These are phyloP conservation scores for Hydropotes inermis DNA, from an alignment of 2,113 vertebrate genomes.

Conservation along the genomic window DNA sequence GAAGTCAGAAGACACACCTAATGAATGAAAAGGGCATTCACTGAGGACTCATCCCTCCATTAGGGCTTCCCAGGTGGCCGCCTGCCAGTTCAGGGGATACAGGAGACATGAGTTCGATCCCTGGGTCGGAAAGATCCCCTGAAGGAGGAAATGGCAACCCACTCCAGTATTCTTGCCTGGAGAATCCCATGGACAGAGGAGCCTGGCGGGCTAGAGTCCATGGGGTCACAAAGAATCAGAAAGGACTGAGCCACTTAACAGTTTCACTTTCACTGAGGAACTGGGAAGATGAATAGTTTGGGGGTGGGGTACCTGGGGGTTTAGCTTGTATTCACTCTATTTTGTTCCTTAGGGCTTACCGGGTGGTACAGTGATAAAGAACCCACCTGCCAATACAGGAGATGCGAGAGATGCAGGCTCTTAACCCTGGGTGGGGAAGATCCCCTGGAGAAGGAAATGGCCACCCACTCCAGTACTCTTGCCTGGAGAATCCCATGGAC, in stretches of 20 bases:
- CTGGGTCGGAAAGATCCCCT: not conserved
- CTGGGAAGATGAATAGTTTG: rapidly evolving
- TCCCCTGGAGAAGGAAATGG: not conserved
- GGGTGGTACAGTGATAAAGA: not conserved
- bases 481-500: not conserved
- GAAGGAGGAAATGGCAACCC: not conserved
- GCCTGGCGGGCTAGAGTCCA: not conserved
- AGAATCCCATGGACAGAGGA: not conserved
- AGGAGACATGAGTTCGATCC: not conserved
- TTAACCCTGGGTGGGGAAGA: not conserved
- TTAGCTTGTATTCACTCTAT: not conserved
- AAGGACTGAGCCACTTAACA: not conserved
- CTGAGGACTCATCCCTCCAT: not conserved
- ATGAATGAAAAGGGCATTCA: not conserved
- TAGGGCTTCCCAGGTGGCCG: not conserved
- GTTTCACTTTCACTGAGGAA: not conserved
- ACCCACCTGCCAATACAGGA: not conserved
- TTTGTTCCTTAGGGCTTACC: not conserved
- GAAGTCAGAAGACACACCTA: not conserved
- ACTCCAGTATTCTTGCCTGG: not conserved
- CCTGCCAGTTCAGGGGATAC: not conserved
- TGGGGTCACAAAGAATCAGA: not conserved
- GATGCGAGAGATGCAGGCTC: rapidly evolving
- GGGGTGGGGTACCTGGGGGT: not conserved
- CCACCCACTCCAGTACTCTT: not conserved